Evolutionary conservation across 2,888 invertebrate genomes (phyloP).

Genomic region (Camponotus fellah): DNA sequence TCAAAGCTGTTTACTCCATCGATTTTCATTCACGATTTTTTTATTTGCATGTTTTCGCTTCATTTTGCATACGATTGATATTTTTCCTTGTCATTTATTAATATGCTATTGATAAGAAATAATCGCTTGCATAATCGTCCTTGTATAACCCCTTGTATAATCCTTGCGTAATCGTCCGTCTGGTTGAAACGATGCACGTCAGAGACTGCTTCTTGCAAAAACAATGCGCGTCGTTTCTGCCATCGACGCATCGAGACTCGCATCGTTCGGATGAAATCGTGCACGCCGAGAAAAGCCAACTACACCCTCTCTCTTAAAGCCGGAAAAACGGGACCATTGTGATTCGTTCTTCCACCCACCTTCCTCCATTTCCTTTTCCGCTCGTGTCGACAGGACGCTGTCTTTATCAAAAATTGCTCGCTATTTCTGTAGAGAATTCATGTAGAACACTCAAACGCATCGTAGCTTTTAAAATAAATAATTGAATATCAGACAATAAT

Average conservation of each 20-base stretch:
- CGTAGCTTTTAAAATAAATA: not conserved
- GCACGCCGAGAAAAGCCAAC: conserved; percentile 66
- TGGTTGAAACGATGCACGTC: conserved; percentile 9
- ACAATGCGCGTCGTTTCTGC: conserved; percentile 34
- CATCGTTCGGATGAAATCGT: conserved; percentile 60
- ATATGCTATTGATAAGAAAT: conserved; percentile 22
- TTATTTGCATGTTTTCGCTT: not conserved
- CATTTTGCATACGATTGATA: not conserved
- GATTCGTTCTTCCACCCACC: conserved; percentile 48
- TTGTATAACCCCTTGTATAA: too few species aligned
- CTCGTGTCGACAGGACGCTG: conserved; percentile 7
- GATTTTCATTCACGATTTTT: not conserved
- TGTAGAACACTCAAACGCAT: not conserved
- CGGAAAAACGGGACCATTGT: conserved; percentile 69
- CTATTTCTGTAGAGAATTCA: conserved; percentile 9
- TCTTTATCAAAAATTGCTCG: conserved; percentile 36
- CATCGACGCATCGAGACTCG: conserved; percentile 21
- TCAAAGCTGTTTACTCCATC: not conserved
- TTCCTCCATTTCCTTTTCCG: conserved; percentile 56
- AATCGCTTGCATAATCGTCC: not conserved
- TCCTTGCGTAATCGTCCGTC: conserved; percentile 1
- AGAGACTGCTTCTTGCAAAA: conserved; percentile 8
- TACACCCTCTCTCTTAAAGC: conserved; percentile 63
- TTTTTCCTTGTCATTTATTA: conserved; percentile 16
- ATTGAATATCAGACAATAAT: not conserved